These are phyloP conservation scores for Sciurus niger DNA, from an alignment of 2,113 vertebrate genomes.

Conservation along the genomic window DNA sequence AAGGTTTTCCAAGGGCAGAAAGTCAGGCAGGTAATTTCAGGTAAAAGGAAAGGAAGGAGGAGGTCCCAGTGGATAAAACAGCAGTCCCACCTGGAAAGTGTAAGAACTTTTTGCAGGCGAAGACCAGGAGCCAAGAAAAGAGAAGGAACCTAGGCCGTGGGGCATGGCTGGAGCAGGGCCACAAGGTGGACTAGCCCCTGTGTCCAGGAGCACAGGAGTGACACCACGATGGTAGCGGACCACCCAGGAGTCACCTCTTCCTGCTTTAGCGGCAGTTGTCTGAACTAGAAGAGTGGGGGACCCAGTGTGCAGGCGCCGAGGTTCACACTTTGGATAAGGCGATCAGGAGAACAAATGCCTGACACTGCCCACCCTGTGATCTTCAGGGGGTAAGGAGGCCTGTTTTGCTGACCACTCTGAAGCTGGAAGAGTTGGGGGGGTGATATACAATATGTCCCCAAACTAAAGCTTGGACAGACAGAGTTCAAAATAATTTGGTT, in stretches of 20 bases:
- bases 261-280: not conserved
- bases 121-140: not conserved
- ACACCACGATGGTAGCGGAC: not conserved
- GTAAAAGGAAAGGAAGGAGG: not conserved
- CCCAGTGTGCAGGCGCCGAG: not conserved
- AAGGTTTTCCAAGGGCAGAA: not conserved
- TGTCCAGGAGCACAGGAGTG: no score
- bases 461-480: not conserved
- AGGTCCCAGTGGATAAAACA: not conserved
- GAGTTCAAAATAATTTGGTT: not conserved
- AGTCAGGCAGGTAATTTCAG: not conserved
- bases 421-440: not conserved
- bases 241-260: no score
- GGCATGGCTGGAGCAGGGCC: not conserved
- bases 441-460: not conserved
- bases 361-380: not conserved
- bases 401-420: not conserved
- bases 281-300: not conserved
- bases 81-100: rapidly evolving
- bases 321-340: not conserved
- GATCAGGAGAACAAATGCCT: not conserved
- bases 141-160: not conserved
- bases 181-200: no score
- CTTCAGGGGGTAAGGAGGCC: not conserved
- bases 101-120: not conserved